Conservation (phyloP, 2,113 vertebrate species). For the Candoia aspera region DNA sequence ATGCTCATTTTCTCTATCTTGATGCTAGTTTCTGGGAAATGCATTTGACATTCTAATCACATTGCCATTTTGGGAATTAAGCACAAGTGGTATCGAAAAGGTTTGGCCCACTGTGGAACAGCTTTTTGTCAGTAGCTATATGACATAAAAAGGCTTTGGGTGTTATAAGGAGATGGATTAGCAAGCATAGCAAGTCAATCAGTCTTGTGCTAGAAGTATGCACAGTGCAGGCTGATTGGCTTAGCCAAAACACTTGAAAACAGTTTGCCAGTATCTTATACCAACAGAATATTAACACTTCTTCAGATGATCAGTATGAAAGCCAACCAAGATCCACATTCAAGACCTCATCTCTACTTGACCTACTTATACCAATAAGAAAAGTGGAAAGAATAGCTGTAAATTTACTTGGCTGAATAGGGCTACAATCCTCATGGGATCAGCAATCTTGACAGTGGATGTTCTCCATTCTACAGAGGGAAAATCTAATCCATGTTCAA, state of each 20-base stretch:
- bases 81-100: background rate
- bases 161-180: background rate
- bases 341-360: background rate
- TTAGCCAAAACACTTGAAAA: constrained; percentile 24
- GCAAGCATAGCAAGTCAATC: constrained; percentile 1
- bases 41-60: constrained; percentile 3
- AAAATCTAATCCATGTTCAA: background rate
- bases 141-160: background rate
- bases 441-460: background rate
- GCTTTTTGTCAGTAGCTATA: background rate
- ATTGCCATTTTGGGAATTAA: constrained; percentile 16
- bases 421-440: background rate
- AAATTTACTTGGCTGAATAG: background rate
- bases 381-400: background rate
- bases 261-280: background rate
- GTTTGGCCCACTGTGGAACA: constrained; percentile 25
- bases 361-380: background rate
- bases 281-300: background rate
- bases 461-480: background rate
- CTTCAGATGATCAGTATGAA: background rate
- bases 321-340: background rate
- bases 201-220: constrained; percentile 26
- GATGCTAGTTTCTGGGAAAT: constrained; percentile 18
- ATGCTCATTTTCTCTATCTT: background rate
- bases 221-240: background rate